These are phyloP conservation scores for Oncorhynchus tshawytscha DNA, from an alignment of 2,113 vertebrate genomes.

Conservation along the genomic window DNA sequence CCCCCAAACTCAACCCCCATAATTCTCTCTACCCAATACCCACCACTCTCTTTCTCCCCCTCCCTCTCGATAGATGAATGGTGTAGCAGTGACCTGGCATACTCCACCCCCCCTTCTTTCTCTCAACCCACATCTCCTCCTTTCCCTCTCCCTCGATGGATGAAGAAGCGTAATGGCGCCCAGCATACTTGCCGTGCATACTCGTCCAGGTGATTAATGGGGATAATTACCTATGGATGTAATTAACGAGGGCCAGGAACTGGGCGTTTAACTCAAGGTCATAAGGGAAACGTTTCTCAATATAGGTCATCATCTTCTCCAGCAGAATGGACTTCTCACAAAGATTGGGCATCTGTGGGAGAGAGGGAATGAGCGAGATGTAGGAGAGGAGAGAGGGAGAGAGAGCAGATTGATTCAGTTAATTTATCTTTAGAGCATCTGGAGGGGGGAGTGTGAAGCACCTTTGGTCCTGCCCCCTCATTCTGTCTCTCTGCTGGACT, in stretches of 20 bases:
- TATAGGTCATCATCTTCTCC: constrained; percentile 99
- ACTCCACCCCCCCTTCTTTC: not conserved
- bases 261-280: constrained; percentile 98
- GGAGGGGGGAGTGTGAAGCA: constrained; percentile 29
- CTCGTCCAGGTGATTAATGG: constrained; percentile 70
- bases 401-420: constrained; percentile 53
- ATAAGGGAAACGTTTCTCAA: constrained; percentile 98
- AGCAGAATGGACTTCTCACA: constrained; percentile 97
- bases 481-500: constrained; percentile 15
- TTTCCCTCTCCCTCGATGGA: constrained; percentile 44
- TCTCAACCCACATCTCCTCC: not conserved
- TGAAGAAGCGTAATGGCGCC: constrained; percentile 36
- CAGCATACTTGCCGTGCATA: constrained; percentile 45
- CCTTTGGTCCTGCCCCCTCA: constrained; percentile 14
- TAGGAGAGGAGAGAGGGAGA: constrained; percentile 14
- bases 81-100: not conserved
- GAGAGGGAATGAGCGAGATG: constrained; percentile 2
- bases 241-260: constrained; percentile 99
- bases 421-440: constrained; percentile 42
- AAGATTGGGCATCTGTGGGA: constrained; percentile 89
- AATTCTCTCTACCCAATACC: constrained; percentile 8
- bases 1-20: constrained; percentile 27
- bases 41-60: constrained; percentile 13
- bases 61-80: not conserved
- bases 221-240: constrained; percentile 95